Evolutionary conservation across 1,140 invertebrate species (phyloP), one percentile per base, ranked within the genome.

Genomic region (Calephelis virginiensis): DNA sequence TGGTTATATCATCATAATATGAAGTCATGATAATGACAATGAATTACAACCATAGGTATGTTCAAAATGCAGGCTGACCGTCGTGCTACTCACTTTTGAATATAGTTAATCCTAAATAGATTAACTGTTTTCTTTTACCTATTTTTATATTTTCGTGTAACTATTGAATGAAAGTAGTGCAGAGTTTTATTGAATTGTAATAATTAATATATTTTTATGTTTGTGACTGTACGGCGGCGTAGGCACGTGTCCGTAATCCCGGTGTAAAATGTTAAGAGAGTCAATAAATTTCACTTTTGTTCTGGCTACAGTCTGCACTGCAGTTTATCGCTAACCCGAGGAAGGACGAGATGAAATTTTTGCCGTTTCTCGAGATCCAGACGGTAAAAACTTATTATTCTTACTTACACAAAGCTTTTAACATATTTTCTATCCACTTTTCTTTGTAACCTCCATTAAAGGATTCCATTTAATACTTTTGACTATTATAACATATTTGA

Each of bases 291-390:
- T 56, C 50, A 56, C 50, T 56, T 56, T 65, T 65, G 56, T 56
- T 46, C 64, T 65, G 45, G 64, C 48, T 45, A 43, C 49, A 45
- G 56, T 56, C 64, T 65, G 53, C 50, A 65, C 50, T 50, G 64
- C 50, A 56, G 50, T 65, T 65, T 65, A 65, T 65, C 45, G 53
- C 63, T 56, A 65, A 56, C 64, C 53, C 50, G 64, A 56, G 64
- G 56, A 53, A 59, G 64, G 49, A 65, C 50, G 50, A 38, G 64
- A 59, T 65, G 64, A 65, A 65, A 65, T 56, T 56, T 65, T 65
- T 59, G 50, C 64, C 50, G 49, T 48, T 65, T 65, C 64, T 45
- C 45, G 56, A 65, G 64, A 65, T 56, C 53, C 64, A 65, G 38
- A 65, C 53, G 64, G 53, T 49, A 40, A 59, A 56, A 37, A 59